These are phyloP conservation scores for Marronus borbonicus DNA, from an alignment of 2,888 invertebrate species.

Conservation along the genomic window DNA sequence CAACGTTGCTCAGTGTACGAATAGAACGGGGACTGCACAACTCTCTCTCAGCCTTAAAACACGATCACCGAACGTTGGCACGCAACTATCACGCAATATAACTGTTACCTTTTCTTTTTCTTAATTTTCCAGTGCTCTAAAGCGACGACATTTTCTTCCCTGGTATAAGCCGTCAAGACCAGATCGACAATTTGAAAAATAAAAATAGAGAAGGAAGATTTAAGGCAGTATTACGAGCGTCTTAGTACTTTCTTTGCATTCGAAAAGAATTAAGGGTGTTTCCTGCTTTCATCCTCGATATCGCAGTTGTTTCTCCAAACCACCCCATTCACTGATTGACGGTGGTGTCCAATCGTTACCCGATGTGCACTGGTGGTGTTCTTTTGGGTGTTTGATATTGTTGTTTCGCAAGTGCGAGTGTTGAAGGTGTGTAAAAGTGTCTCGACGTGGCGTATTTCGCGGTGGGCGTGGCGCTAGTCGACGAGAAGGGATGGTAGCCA, in stretches of 20 bases:
- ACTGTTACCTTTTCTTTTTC: constrained; percentile 23
- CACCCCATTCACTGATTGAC: constrained; percentile 38
- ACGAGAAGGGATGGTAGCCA: constrained; percentile 68
- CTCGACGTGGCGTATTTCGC: constrained; percentile 60
- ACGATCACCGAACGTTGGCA: constrained; percentile 26
- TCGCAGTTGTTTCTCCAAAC: constrained; percentile 7
- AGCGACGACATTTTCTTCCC: constrained; percentile 27
- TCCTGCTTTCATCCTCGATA: constrained; percentile 12
- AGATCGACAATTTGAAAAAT: constrained; percentile 19
- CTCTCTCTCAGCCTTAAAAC: constrained; percentile 32
- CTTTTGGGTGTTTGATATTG: constrained; percentile 39
- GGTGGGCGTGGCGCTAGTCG: constrained; percentile 53
- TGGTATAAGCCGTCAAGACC: not conserved
- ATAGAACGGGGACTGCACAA: constrained; percentile 25
- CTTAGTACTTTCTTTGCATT: constrained; percentile 24
- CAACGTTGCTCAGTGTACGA: constrained; percentile 19
- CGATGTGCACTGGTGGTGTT: constrained; percentile 47
- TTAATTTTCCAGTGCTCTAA: constrained; percentile 40
- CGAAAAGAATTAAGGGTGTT: constrained; percentile 9
- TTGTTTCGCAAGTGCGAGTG: constrained; percentile 51
- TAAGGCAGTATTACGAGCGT: constrained; percentile 8
- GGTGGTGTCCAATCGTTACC: constrained; percentile 27
- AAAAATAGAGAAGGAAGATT: constrained; percentile 14
- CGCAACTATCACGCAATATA: constrained; percentile 14
- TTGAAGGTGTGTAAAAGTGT: constrained; percentile 61